Conservation (phyloP, 2,888 invertebrate species). For the Hyles lineata region DNA sequence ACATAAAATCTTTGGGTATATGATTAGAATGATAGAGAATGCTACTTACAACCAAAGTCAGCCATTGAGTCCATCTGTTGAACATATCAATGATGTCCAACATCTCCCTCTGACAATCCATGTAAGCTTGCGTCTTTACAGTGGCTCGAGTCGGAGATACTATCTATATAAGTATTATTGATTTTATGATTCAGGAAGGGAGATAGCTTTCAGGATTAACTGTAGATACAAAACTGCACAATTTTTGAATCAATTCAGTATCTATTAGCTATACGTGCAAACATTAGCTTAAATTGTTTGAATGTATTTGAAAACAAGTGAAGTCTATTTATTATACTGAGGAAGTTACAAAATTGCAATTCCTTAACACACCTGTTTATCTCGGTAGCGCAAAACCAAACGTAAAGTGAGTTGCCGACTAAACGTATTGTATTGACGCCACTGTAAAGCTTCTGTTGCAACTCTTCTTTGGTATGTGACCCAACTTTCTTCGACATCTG, state of each 20-base stretch:
- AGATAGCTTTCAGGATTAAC: not conserved
- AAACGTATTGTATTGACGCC: slow-evolving; percentile 75
- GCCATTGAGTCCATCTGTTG: slow-evolving; percentile 73
- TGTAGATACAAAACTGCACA: not conserved
- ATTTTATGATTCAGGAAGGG: not conserved
- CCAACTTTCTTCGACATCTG: slow-evolving; percentile 59
- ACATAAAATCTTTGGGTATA: too few species aligned
- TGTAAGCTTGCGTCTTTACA: slow-evolving; percentile 60
- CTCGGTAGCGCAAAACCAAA: slow-evolving; percentile 63
- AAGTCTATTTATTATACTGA: too few species aligned
- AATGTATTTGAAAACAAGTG: too few species aligned
- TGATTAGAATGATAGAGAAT: not conserved
- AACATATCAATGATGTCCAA: slow-evolving; percentile 71
- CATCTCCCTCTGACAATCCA: slow-evolving; percentile 68
- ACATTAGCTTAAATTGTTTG: too few species aligned
- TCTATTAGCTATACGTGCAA: too few species aligned
- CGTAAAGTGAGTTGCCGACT: slow-evolving; percentile 66
- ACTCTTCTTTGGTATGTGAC: slow-evolving; percentile 59
- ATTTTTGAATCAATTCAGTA: too few species aligned
- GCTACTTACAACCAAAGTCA: slow-evolving; percentile 64
- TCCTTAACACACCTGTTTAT: slow-evolving; percentile 66
- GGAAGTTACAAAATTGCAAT: too few species aligned
- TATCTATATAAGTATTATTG: slow-evolving; percentile 53
- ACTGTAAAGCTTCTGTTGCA: slow-evolving; percentile 68
- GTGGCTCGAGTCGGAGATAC: slow-evolving; percentile 64